Percentiles rank a stretch among this genome's conserved stretches.
Conservation (phyloP, 2,797 vertebrate species). For the Sphenodon punctatus region DNA sequence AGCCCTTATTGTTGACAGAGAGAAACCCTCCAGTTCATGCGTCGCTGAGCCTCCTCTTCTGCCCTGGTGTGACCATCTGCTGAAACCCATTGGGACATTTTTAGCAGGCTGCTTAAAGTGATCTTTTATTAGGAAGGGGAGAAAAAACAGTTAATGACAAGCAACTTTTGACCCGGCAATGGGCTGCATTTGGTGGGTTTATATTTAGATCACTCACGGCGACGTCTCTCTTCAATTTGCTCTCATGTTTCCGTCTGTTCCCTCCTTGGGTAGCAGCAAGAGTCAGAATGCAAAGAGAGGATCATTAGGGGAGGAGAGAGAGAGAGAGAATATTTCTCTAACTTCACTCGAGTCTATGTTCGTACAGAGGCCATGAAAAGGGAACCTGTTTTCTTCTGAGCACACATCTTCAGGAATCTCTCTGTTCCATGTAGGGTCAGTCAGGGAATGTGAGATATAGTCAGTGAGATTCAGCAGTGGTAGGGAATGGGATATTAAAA, state of each 20-base stretch:
- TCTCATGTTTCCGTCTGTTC: conserved; percentile 26
- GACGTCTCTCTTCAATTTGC: conserved; percentile 21
- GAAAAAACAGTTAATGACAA: conserved; percentile 16
- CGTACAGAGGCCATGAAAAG: conserved; percentile 34
- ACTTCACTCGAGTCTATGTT: conserved; percentile 36
- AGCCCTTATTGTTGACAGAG: background rate
- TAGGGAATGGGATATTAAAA: conserved; percentile 2
- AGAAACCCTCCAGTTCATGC: background rate
- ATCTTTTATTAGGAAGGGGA: conserved; percentile 22
- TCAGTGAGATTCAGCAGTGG: rapidly evolving
- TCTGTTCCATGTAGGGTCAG: background rate
- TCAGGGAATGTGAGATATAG: background rate
- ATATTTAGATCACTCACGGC: conserved; percentile 48
- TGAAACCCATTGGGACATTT: background rate
- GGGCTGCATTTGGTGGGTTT: conserved; percentile 28
- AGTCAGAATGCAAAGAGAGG: conserved; percentile 5
- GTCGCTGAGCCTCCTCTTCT: rapidly evolving
- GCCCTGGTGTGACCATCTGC: background rate
- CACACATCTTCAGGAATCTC: background rate
- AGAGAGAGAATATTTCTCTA: background rate
- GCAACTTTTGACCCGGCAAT: conserved; percentile 14
- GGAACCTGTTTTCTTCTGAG: conserved; percentile 17
- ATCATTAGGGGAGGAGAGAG: background rate
- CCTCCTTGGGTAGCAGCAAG: background rate
- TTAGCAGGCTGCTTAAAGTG: background rate